Evolutionary conservation across 2,113 vertebrate genomes (phyloP), one percentile per base, ranked within the genome.

Genomic region (Neoarius graeffei): DNA sequence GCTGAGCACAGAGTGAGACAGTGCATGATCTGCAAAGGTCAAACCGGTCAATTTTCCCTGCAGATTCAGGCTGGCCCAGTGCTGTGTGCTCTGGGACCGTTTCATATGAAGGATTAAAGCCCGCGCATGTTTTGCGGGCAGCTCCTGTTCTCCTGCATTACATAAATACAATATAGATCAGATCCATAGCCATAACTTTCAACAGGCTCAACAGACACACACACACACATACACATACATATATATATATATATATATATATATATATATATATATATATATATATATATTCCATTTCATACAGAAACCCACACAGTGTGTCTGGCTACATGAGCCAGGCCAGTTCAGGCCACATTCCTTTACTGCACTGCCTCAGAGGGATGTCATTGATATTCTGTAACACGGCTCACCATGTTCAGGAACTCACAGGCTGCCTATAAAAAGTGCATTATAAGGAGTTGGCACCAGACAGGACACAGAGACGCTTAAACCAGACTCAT

Each of bases 371-470:
- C 71, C 86, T 90, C 85, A 89, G 85, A 57, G 84, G n/a, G 74
- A 35, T 90, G 89, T 93, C 93, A 94, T 94, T 95, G 92, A 94
- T 93, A 95, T 95, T 95, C 94, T 86, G 90, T 89, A 86, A 92
- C 90, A 89, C 81, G 88, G 87, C 92, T 93, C 85, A 90, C 92
- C 92, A 92, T 93, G 92, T 94, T 93, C 94, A 94, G 94, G 92
- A 94, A 95, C 94, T 93, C 93, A 93, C 92, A 91, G 92, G 85
- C 88, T 88, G 88, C 92, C 92, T 89, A 92, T 94, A 92, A 95
- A 94, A 95, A 88, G 88, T 87, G 87, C 92, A 93, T 92, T 94
- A 93, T 91, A 89, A 92, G 89, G 87, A 86, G 91, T 93, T 93
- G 94, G 92, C 94, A 89, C 88, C 59, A 83, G 48, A 15, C 30